Conservation (phyloP, 1,140 invertebrate genomes). For the Lysiphlebus fabarum region DNA sequence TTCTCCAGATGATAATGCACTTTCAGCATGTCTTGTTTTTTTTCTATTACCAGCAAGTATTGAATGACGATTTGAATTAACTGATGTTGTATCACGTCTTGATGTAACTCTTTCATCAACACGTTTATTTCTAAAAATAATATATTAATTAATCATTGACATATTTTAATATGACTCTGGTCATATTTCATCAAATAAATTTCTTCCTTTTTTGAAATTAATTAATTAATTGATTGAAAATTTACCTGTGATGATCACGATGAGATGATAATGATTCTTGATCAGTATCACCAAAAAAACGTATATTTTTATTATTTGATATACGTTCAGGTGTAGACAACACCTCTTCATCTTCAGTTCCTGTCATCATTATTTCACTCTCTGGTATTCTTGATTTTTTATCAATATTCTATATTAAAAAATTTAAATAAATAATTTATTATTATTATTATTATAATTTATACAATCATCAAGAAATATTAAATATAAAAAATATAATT, state of each 20-base stretch:
- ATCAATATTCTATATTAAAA: constrained; percentile 38
- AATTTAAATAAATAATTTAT: background rate
- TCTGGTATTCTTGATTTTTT: constrained; percentile 51
- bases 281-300: constrained; percentile 80
- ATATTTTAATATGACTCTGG: too few species aligned
- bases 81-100: constrained; percentile 46
- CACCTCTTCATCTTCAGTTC: constrained; percentile 51
- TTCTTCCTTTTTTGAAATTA: too few species aligned
- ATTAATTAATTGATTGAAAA: background rate
- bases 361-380: constrained; percentile 51
- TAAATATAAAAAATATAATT: background rate
- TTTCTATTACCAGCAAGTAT: constrained; percentile 40
- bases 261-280: constrained; percentile 62
- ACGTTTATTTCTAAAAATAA: constrained; percentile 45
- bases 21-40: constrained; percentile 46
- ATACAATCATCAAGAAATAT: too few species aligned
- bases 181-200: too few species aligned
- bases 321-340: constrained; percentile 47
- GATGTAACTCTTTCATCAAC: constrained; percentile 40
- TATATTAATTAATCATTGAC: background rate
- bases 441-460: background rate
- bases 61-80: constrained; percentile 42
- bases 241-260: constrained; percentile 46
- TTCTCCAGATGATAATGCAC: constrained; percentile 52
- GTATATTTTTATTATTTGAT: constrained; percentile 63